Evolutionary conservation across 2,888 invertebrate genomes (phyloP).

Genomic region (Aphodius granarius): DNA sequence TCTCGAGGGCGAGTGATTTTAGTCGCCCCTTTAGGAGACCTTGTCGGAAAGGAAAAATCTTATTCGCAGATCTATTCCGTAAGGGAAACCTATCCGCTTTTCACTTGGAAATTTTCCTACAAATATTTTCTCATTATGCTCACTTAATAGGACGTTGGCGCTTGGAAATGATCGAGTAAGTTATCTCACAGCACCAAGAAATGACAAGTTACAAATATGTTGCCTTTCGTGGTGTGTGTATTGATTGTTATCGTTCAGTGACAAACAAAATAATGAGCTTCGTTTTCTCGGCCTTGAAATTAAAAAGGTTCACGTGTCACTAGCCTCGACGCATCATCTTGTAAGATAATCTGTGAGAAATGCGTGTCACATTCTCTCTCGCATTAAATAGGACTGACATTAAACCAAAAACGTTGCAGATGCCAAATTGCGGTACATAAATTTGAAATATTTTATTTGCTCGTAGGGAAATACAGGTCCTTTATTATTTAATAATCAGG

Average conservation of each 20-base stretch:
- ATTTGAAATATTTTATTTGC: not conserved
- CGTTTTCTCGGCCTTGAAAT: slow-evolving; percentile 23
- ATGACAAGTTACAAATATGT: not conserved
- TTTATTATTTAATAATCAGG: not conserved
- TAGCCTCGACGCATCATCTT: not conserved
- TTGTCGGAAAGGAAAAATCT: too few relatives aligned
- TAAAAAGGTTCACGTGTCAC: slow-evolving; percentile 17
- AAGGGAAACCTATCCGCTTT: not conserved
- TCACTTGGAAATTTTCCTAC: not conserved
- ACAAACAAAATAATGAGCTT: slow-evolving; percentile 25
- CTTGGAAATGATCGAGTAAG: not conserved
- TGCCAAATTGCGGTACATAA: not conserved
- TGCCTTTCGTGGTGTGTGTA: not conserved
- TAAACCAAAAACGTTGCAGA: not conserved
- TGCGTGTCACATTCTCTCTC: not conserved
- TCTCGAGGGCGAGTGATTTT: too few relatives aligned
- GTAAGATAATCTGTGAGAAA: slow-evolving; percentile 1
- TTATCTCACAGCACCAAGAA: not conserved
- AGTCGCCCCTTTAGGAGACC: too few relatives aligned
- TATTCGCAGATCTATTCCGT: too few relatives aligned
- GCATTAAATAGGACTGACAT: not conserved
- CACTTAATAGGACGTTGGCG: not conserved
- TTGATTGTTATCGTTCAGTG: not conserved
- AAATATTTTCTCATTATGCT: not conserved
- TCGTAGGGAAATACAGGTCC: not conserved